Percentiles rank a stretch among this genome's conserved stretches.
Conservation (phyloP, 1,140 invertebrate species). For the roundworm (Caenorhabditis elegans) region DNA sequence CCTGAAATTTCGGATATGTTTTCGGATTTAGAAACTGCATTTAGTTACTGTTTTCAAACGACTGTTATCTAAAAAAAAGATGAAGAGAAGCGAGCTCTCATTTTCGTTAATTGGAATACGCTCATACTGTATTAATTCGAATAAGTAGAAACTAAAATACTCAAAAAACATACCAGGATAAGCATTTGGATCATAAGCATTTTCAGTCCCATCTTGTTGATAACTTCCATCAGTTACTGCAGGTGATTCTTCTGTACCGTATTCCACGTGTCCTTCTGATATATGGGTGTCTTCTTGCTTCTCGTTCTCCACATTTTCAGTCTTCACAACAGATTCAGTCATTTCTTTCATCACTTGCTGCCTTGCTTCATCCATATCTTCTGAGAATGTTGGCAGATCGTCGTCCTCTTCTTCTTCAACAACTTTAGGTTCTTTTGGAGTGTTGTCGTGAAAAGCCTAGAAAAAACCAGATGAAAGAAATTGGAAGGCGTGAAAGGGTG, state of each 20-base stretch:
- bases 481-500: slow-evolving; percentile 4
- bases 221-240: neutral
- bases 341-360: slow-evolving; percentile 24
- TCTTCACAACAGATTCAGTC: neutral
- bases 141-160: too few relatives aligned
- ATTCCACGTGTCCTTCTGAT: neutral
- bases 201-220: slow-evolving; percentile 5
- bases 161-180: slow-evolving; percentile 32
- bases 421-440: slow-evolving; percentile 22
- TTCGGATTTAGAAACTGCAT: too few relatives aligned
- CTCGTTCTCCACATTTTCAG: neutral
- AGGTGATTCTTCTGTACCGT: neutral
- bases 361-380: slow-evolving; percentile 45
- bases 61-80: too few relatives aligned
- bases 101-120: too few relatives aligned
- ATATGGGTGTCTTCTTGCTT: neutral
- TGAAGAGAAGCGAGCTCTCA: too few relatives aligned
- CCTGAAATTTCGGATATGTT: neutral
- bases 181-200: slow-evolving; percentile 29
- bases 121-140: too few relatives aligned
- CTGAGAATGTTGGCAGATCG: slow-evolving; percentile 38
- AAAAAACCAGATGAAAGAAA: neutral
- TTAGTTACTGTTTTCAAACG: too few relatives aligned
- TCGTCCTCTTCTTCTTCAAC: slow-evolving; percentile 31
- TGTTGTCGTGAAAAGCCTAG: slow-evolving; percentile 25